These are phyloP conservation scores for Patella depressa DNA, from an alignment of 2,888 invertebrate species.

Conservation along the genomic window DNA sequence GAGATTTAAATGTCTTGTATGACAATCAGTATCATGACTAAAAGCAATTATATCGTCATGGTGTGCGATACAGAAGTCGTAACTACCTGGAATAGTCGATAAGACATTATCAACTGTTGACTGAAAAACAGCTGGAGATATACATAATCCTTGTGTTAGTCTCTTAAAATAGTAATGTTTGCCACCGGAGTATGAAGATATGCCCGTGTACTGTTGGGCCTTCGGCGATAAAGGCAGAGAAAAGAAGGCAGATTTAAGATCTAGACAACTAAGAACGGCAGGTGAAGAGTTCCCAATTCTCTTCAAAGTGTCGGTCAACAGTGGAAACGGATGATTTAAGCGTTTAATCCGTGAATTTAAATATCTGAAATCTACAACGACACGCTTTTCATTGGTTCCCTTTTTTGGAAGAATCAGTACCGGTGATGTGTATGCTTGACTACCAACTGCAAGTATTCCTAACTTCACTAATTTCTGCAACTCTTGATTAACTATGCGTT, in stretches of 20 bases:
- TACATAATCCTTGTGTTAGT: not conserved
- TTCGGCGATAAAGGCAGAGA: not conserved
- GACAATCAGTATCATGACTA: no score
- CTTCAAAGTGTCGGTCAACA: not conserved
- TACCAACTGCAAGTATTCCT: not conserved
- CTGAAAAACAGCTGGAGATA: not conserved
- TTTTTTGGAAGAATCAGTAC: not conserved
- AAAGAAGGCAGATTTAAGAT: slow-evolving; percentile 4
- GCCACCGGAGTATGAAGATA: not conserved
- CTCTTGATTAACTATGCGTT: not conserved
- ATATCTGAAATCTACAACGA: not conserved
- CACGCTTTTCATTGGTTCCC: not conserved
- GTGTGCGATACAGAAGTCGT: not conserved
- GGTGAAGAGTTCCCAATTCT: not conserved
- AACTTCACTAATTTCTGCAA: not conserved
- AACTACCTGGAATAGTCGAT: not conserved
- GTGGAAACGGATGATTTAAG: not conserved
- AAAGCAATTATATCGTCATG: no score
- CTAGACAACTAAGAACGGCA: not conserved
- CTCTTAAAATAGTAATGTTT: slow-evolving; percentile 3
- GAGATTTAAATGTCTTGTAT: no score
- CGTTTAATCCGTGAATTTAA: not conserved
- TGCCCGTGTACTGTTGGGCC: not conserved
- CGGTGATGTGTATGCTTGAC: not conserved
- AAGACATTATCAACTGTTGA: not conserved